Evolutionary conservation across 2,113 vertebrate species (phyloP).

Genomic region (Andinoacara biseriatus): DNA sequence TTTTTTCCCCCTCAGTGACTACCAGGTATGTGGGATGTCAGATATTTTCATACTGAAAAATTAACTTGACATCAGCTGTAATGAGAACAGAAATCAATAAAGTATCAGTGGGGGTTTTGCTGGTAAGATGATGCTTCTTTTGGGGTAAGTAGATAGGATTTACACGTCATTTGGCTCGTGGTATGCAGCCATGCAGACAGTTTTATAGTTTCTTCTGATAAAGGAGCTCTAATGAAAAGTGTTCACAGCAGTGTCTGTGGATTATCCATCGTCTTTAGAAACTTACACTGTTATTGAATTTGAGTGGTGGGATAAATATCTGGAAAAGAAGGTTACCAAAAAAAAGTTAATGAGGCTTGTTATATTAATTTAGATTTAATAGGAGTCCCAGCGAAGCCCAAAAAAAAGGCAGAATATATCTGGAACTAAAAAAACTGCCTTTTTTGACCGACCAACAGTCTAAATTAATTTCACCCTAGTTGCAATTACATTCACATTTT

Average conservation of each 20-base stretch:
- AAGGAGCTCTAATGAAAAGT: background rate
- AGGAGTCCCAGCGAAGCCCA: background rate
- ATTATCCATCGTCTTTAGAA: background rate
- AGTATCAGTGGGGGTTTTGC: background rate
- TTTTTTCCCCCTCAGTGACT: background rate
- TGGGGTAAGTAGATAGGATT: background rate
- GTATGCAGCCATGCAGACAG: background rate
- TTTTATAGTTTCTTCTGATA: background rate
- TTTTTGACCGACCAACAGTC: background rate
- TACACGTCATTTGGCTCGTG: background rate
- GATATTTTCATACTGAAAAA: background rate
- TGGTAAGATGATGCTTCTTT: background rate
- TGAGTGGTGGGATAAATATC: background rate
- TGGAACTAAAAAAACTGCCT: background rate
- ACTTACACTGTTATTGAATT: background rate
- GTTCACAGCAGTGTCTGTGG: background rate
- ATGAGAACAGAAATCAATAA: background rate
- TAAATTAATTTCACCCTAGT: background rate
- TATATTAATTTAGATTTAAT: background rate
- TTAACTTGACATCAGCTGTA: background rate
- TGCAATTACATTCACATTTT: background rate
- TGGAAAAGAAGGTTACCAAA: background rate
- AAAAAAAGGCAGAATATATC: background rate
- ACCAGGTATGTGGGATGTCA: background rate
- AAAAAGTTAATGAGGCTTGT: background rate